Evolutionary conservation across 2,113 vertebrate genomes (phyloP), one percentile per base, ranked within the genome.

Genomic region (Pongo pygmaeus): DNA sequence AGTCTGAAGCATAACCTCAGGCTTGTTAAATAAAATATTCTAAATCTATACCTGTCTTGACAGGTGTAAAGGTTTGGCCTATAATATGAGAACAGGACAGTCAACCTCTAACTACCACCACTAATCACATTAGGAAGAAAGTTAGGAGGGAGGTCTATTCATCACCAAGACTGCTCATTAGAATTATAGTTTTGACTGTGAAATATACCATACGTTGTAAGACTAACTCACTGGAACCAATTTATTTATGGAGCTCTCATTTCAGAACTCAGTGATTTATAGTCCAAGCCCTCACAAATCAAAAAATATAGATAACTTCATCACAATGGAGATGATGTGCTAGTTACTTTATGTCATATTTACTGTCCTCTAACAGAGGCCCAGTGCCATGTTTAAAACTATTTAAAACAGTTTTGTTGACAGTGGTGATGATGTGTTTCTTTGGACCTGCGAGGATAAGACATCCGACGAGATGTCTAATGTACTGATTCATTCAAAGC

Each of bases 161-260:
- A 86, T 92, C 75, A 97, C 43, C 1, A 91, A 69, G 79, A 74
- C 11, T 69, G 48, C 78, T 96, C 89, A 93, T 95, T 94, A 96
- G 95, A 97, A 94, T 96, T 89, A 84, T 17, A 48, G 57, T 43
- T 95, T 97, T 97, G 88, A 90, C 89, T 91, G n/a, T 38, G 2
- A 0, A 97, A 89, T 79, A 74, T 20, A 85, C 90, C 81, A 85
- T 85, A 75, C 20, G 0, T 87, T 86, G 70, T 81, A 46, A 27
- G 92, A 75, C 75, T 84, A 93, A 78, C 93, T 88, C 96, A 83
- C 91, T 79, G 78, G 91, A 96, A 96, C 81, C 96, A 59, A 91
- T 94, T 97, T 92, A 97, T 97, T 96, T 89, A 95, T 69, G 81
- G 87, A 43, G 61, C 83, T 89, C 89, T 95, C 92, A 84, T 84